Percentiles rank a stretch among this genome's conserved stretches.
These are phyloP conservation scores for Solenopsis invicta DNA, from an alignment of 1,140 invertebrate genomes.

Conservation along the genomic window DNA sequence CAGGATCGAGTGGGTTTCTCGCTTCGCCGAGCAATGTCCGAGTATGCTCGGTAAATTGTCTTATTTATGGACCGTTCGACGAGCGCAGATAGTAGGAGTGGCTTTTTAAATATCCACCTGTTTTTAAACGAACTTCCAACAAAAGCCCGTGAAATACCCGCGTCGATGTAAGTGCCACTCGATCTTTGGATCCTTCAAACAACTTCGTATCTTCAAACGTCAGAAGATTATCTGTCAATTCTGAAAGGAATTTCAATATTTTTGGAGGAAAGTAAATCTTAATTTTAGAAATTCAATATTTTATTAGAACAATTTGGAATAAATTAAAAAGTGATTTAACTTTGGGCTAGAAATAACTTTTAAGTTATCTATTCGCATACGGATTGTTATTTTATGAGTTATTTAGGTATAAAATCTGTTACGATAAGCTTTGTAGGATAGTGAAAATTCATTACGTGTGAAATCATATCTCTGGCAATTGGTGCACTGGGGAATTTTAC, in stretches of 20 bases:
- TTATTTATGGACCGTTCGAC: conserved; percentile 42
- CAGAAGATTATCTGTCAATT: background rate
- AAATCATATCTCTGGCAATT: too few relatives aligned
- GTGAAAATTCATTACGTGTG: too few relatives aligned
- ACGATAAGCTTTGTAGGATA: too few relatives aligned
- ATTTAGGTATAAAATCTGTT: too few relatives aligned
- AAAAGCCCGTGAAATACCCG: conserved; percentile 14
- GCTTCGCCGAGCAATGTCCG: conserved; percentile 53
- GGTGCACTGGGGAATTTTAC: too few relatives aligned
- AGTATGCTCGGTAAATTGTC: conserved; percentile 58
- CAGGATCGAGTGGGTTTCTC: conserved; percentile 50
- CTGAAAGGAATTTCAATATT: background rate
- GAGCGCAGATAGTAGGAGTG: conserved; percentile 45
- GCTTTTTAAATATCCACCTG: conserved; percentile 52
- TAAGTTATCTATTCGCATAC: too few relatives aligned
- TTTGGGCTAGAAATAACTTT: too few relatives aligned
- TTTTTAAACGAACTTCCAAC: conserved; percentile 45
- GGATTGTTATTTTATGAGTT: too few relatives aligned
- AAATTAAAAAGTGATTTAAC: too few relatives aligned
- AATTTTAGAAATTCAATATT: too few relatives aligned
- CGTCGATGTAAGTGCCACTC: background rate
- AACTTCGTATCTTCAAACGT: background rate
- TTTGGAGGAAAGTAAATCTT: too few relatives aligned
- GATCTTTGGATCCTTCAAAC: conserved; percentile 10
- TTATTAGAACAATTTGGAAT: too few relatives aligned